Evolutionary conservation across 2,888 invertebrate species (phyloP).

Genomic region (Hyposoter dolosus): DNA sequence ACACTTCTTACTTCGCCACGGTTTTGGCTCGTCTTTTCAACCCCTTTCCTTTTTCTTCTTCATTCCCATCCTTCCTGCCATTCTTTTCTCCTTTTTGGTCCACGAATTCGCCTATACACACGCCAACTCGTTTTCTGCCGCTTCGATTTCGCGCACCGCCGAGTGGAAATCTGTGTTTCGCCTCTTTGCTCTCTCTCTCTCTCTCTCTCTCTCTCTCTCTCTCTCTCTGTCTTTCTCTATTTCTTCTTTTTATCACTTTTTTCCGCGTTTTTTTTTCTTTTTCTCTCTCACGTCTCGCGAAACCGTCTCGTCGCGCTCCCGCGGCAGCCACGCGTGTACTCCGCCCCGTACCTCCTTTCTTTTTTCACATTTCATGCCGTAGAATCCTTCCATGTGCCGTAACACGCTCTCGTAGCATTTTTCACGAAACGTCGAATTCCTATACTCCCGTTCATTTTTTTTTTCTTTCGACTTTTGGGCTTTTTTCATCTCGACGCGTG

Average conservation of each 20-base stretch:
- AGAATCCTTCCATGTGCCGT: conserved; percentile 39
- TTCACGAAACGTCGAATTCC: conserved; percentile 28
- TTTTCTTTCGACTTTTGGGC: conserved; percentile 20
- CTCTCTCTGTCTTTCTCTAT: conserved; percentile 47
- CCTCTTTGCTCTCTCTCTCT: conserved; percentile 59
- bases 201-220: conserved; percentile 48
- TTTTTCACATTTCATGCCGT: conserved; percentile 36
- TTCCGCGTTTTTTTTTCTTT: conserved; percentile 45
- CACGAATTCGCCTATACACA: conserved; percentile 43
- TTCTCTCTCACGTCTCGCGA: conserved; percentile 51
- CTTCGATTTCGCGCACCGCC: conserved; percentile 71
- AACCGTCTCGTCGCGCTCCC: conserved; percentile 61
- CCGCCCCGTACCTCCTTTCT: conserved; percentile 36
- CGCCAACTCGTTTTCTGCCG: conserved; percentile 61
- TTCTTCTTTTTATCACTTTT: conserved; percentile 56
- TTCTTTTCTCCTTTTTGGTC: conserved; percentile 51
- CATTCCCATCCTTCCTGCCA: conserved; percentile 24
- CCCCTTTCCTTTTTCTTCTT: conserved; percentile 25
- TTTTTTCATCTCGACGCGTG: background rate
- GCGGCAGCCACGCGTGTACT: conserved; percentile 50
- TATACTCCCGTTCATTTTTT: background rate
- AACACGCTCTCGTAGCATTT: conserved; percentile 21
- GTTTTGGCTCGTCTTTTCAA: conserved; percentile 57
- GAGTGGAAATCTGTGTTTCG: conserved; percentile 71
- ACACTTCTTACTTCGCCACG: conserved; percentile 25